phyloP scores from a whole-genome alignment of 2,113 vertebrate genomes.

The Toxotes chatareus region DNA sequence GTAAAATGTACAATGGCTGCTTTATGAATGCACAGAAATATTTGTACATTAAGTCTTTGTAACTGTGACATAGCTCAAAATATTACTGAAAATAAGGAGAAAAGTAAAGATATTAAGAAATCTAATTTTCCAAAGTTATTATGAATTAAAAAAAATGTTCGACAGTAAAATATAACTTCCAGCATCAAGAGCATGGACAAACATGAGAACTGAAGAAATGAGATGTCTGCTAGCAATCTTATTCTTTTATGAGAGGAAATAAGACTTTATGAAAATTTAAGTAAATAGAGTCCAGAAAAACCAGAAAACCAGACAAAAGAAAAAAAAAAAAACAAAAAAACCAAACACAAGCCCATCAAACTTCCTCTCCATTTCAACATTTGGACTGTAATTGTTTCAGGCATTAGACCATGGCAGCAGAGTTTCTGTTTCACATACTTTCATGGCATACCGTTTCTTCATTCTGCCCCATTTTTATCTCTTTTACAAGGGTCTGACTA shows the following conservation, averaged over 20 bases:
- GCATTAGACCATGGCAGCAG: neutral
- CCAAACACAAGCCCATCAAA: constrained; percentile 15
- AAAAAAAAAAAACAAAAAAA: neutral
- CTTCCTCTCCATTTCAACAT: constrained; percentile 13
- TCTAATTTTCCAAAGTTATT: neutral
- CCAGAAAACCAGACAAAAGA: constrained; percentile 27
- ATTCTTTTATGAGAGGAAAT: constrained; percentile 29
- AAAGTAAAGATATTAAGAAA: neutral
- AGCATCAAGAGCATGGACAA: neutral
- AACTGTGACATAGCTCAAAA: neutral
- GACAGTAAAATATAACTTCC: neutral
- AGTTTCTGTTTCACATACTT: constrained; percentile 17
- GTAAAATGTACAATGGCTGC: constrained; percentile 2
- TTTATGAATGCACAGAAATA: neutral
- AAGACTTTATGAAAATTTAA: constrained; percentile 5
- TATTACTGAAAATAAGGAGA: neutral
- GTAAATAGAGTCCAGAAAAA: neutral
- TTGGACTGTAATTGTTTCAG: constrained; percentile 6
- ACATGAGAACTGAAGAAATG: neutral
- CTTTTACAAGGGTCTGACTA: neutral
- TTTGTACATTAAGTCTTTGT: neutral
- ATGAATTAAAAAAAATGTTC: neutral
- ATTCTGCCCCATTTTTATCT: neutral
- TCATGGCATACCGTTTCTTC: neutral
- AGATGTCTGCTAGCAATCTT: constrained; percentile 27